Conservation (phyloP, 1,140 invertebrate genomes). For the Tetramorium parvispinum region DNA sequence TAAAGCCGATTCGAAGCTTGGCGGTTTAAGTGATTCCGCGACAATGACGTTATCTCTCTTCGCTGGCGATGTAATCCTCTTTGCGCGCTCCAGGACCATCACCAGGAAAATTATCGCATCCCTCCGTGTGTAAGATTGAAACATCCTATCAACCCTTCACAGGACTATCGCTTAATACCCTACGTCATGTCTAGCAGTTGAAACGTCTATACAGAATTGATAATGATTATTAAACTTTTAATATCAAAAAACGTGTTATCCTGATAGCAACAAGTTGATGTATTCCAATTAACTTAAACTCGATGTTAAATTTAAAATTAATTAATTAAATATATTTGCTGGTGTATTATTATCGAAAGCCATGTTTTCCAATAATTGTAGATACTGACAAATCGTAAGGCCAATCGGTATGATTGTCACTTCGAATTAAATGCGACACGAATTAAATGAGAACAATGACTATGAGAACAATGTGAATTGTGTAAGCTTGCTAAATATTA, state of each 20-base stretch:
- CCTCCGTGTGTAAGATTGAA: conserved; percentile 33
- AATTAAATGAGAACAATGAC: conserved; percentile 20
- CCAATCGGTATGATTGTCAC: conserved; percentile 26
- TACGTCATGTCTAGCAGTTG: neutral
- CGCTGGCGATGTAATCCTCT: conserved; percentile 45
- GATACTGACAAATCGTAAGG: conserved; percentile 12
- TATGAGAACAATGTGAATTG: conserved; percentile 33
- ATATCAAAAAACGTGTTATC: neutral
- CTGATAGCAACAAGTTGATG: conserved; percentile 7
- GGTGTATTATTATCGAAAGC: neutral
- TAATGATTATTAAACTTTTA: neutral
- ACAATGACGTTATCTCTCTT: conserved; percentile 35
- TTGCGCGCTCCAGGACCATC: conserved; percentile 33
- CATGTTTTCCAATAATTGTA: conserved; percentile 49
- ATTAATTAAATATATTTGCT: conserved; percentile 39
- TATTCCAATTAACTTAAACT: conserved; percentile 20
- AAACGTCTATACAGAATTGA: neutral
- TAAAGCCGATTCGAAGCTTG: conserved; percentile 32
- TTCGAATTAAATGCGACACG: conserved; percentile 4
- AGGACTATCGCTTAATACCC: neutral
- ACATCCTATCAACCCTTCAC: conserved; percentile 31
- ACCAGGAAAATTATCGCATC: conserved; percentile 34
- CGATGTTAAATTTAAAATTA: conserved; percentile 20
- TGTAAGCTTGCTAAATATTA: conserved; percentile 22
- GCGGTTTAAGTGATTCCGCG: conserved; percentile 28